Base-by-base conservation (phyloP, 2,113 vertebrate genomes). In the Plecotus auritus region DNA sequence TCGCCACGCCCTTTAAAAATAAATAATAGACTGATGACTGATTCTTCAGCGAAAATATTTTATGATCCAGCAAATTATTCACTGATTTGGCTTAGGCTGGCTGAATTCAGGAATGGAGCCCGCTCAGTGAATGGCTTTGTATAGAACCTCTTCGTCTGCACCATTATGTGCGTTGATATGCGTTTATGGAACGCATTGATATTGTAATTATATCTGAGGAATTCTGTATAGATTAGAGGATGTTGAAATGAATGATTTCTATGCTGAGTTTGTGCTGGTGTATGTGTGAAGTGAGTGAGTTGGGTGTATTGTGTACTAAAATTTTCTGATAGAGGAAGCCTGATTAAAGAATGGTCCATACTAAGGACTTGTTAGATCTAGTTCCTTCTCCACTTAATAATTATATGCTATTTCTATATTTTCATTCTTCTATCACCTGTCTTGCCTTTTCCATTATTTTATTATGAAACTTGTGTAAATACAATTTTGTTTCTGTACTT, bases 401-500 rank as follows among this genome's bases (percentile, higher is more conserved):
- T 99, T 99, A 98, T 98, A 98, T 97, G 98, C 98, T 98, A 96
- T 98, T 98, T 98, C 98, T 98, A 98, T 98, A 98, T 97, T 98
- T 98, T 98, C 98, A 98, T 98, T 98, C 98, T 98, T 98, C 98
- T 95, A 98, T 98, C 97, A 98, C 98, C 97, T 98, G 98, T 98
- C 98, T 95, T 98, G 97, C 97, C 98, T 98, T 99, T 98, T 98
- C 98, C 97, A 98, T 98, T 98, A 98, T 99, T 99, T 99, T 99
- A 99, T 99, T 99, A 99, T 98, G 98, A 98, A 98, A 98, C 97
- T 97, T 96, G 82, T 99, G 99, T 99, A 99, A 99, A 99, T 99
- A 99, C 97, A 98, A 98, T 99, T 98, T 98, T 98, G 98, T 99
- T 98, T 99, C 98, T 98, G 98, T 98, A 97, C 98, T 98, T 98